Evolutionary conservation across 2,888 invertebrate genomes (phyloP).

Genomic region (Tigriopus californicus): DNA sequence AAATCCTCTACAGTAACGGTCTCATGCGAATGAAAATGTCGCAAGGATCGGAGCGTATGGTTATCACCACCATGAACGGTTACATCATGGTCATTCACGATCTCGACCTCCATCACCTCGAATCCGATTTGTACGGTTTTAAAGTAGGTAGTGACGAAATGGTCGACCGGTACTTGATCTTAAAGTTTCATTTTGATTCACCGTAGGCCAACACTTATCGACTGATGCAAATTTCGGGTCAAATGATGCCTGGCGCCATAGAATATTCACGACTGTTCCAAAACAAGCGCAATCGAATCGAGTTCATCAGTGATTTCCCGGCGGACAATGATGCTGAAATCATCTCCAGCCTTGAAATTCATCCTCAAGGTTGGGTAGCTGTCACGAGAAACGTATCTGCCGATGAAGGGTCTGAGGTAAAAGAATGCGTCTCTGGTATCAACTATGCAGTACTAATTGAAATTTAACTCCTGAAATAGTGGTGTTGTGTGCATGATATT

Average conservation of each 20-base stretch:
- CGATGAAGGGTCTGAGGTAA: slow-evolving; percentile 64
- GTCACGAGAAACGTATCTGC: slow-evolving; percentile 68
- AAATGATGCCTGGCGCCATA: slow-evolving; percentile 57
- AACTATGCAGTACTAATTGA: too few species aligned
- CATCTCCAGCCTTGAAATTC: slow-evolving; percentile 69
- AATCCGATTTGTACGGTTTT: slow-evolving; percentile 61
- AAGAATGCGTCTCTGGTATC: too few species aligned
- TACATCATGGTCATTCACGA: slow-evolving; percentile 75
- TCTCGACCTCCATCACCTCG: slow-evolving; percentile 56
- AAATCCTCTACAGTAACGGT: slow-evolving; percentile 66
- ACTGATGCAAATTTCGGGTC: slow-evolving; percentile 67
- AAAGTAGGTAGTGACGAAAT: slow-evolving; percentile 36
- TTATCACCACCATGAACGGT: slow-evolving; percentile 76
- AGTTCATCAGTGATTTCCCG: slow-evolving; percentile 78
- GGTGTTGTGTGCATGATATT: slow-evolving; percentile 86
- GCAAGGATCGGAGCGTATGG: slow-evolving; percentile 65
- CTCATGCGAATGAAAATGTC: slow-evolving; percentile 70
- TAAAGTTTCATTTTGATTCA: slow-evolving; percentile 11
- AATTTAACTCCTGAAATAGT: too few species aligned
- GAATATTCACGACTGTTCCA: slow-evolving; percentile 59
- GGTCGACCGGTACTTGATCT: not conserved
- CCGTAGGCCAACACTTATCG: slow-evolving; percentile 69
- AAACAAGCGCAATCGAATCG: slow-evolving; percentile 54
- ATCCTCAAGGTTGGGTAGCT: slow-evolving; percentile 75
- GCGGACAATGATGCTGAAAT: slow-evolving; percentile 62